Base-by-base conservation (phyloP, 2,113 vertebrate species). In the Anolis sagrei region DNA sequence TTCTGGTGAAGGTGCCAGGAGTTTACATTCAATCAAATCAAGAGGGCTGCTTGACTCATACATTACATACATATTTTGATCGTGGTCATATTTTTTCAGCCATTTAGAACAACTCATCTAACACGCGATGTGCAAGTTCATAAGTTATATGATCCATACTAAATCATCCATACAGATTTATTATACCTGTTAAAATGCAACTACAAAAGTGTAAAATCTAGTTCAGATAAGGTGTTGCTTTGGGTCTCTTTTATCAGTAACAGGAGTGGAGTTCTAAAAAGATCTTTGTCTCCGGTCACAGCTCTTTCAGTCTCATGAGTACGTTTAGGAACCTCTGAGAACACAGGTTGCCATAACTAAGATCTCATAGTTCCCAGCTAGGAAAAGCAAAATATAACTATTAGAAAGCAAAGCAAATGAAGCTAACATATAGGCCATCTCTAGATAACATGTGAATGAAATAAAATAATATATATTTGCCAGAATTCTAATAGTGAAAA, bases 341-440 rank as follows among this genome's bases (percentile, higher is more conserved):
- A 29, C 25, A 85, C 27, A 70, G 48, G 64, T 85, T 70, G 49
- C 34, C 48, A 78, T 44, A 48, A 77, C 44, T 69, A 64, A 78
- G 76, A 78, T 70, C 27, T 58, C 64, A 25, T 9, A 36, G 21
- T 61, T 85, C 27, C 84, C 76, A 70, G 49, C 51, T 72, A 66
- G 72, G 11, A 58, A 82, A 82, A 79, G 76, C 66, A 44, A 34
- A 32, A 48, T 23, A 79, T 58, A 85, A 66, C 66, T 27, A 79
- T 39, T 25, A 85, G 25, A 39, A 44, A 85, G 25, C 78, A 39
- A 58, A 78, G 10, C 61, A 77, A 62, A 13, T 7, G 25, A 69
- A 70, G 76, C 61, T 44, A 58, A 58, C 34, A 32, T 39, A 49
- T 72, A 10, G 51, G 79, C 49, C 36, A n/a, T 13, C 27, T 54